Base-by-base conservation (phyloP, 2,797 vertebrate species). In the Sarcoramphus papa region DNA sequence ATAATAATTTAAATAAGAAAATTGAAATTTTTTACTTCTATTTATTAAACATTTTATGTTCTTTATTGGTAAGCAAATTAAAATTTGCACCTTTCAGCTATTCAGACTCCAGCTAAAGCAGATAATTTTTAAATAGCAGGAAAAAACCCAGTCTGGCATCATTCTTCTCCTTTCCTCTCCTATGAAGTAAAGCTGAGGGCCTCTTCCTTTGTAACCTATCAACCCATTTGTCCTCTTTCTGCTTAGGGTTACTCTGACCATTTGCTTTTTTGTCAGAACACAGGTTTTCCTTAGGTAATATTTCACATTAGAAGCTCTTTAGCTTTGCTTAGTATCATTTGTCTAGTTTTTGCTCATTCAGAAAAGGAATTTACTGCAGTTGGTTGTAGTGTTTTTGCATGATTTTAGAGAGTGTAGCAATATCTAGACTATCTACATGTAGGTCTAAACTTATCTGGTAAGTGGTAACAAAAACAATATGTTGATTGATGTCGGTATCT, bases 71-170 rank as follows among this genome's bases (percentile, higher is more conserved):
- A 94, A 68, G 4, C 4, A 87, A 50, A 50, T 37, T 37, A 51
- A 74, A 73, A 74, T 53, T 65, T 67, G 7, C 62, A 45, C 27
- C 2, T 54, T 77, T 60, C 23, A 59, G 9, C 5, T 51, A 63
- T 68, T 75, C 21, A 62, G 67, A 75, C 8, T 47, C 12, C 31
- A 59, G 8, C 1, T 76, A 76, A 87, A 79, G 28, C 5, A 45
- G 31, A 18, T 16, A 15, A 21, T 67, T 62, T 77, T 63, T 33
- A 45, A 83, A 51, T 16, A 70, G 20, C 16, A 69, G 27, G 30
- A 15, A 28, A 59, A 79, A 79, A 31, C 0, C 3, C 3, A 35
- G 12, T 19, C 33, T 56, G 21, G 0, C 14, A 35, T 68, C 0
- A 31, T 69, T 84, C 28, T 27, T n/a, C 7, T 57, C 13, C 35